Evolutionary conservation across 2,888 invertebrate species (phyloP).

Genomic region (Tetragnatha montana): DNA sequence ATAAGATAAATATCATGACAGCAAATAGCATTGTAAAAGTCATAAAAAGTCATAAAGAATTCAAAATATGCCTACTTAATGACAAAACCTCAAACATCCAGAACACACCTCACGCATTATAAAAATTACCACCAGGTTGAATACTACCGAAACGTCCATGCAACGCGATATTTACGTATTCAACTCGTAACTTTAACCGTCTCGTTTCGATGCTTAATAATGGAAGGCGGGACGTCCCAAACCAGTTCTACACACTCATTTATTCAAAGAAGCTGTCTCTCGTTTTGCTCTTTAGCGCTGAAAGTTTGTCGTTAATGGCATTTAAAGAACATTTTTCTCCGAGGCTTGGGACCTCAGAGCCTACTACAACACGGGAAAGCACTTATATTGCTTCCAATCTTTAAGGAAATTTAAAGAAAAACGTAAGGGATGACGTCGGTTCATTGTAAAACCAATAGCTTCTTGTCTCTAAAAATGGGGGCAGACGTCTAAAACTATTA

Average conservation of each 20-base stretch:
- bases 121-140: no score
- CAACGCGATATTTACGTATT: not conserved
- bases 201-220: not conserved
- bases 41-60: no score
- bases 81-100: no score
- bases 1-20: no score
- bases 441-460: no score
- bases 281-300: not conserved
- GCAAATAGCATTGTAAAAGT: no score
- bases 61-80: no score
- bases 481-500: no score
- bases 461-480: no score
- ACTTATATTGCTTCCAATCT: not conserved
- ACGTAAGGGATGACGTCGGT: no score
- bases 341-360: not conserved
- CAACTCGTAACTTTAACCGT: not conserved
- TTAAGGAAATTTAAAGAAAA: no score
- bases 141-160: not conserved
- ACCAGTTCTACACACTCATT: not conserved
- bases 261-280: not conserved
- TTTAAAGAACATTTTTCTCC: not conserved
- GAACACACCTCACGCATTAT: no score
- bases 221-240: not conserved
- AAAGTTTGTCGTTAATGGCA: not conserved
- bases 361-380: slow-evolving; percentile 5